phyloP scores from a whole-genome alignment of 2,113 vertebrate genomes.

The Morone saxatilis region DNA sequence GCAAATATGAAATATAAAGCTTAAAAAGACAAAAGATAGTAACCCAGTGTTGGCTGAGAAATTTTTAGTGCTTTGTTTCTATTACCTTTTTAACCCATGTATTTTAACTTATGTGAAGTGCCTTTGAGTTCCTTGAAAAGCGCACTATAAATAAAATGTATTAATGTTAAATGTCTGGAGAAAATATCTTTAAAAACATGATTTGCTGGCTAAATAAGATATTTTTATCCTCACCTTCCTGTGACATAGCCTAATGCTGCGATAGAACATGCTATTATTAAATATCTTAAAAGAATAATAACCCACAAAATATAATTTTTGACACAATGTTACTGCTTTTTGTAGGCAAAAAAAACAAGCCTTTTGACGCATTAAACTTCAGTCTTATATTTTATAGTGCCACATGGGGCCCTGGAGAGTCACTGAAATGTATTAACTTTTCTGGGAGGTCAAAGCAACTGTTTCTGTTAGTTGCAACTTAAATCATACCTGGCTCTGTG shows the following conservation, averaged over 20 bases:
- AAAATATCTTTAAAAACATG: slow-evolving; percentile 11
- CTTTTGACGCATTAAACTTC: slow-evolving; percentile 3
- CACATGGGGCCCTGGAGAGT: slow-evolving; percentile 14
- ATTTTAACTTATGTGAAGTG: too few relatives aligned
- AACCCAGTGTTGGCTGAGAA: not conserved
- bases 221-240: not conserved
- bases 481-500: slow-evolving; percentile 13
- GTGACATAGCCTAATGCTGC: not conserved
- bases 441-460: not conserved
- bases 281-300: not conserved
- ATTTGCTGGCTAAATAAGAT: not conserved
- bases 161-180: not conserved
- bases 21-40: not conserved
- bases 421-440: not conserved
- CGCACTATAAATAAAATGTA: too few relatives aligned
- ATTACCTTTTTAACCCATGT: too few relatives aligned
- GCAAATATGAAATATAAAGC: not conserved
- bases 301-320: not conserved
- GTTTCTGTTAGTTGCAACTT: slow-evolving; percentile 3
- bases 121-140: too few relatives aligned
- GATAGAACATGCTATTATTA: slow-evolving; percentile 17
- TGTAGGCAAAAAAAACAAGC: not conserved
- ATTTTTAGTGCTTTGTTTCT: too few relatives aligned
- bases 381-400: not conserved
- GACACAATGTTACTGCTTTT: not conserved